Conservation (phyloP, 1,140 invertebrate species). For the Chrysomallon squamiferum region DNA sequence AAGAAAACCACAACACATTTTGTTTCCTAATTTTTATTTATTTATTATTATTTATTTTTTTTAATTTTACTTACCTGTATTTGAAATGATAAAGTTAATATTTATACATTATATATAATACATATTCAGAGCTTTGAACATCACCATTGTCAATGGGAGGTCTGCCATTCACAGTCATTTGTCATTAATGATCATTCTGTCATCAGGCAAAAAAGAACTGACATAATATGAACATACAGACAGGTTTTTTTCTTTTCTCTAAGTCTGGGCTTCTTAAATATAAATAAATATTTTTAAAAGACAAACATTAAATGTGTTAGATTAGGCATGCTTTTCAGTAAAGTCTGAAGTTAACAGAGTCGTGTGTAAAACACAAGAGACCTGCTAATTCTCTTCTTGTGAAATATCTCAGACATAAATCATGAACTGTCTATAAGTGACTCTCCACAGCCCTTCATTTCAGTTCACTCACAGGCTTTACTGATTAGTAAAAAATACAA, state of each 20-base stretch:
- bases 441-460: constrained; percentile 33
- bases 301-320: too few relatives aligned
- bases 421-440: constrained; percentile 62
- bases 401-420: constrained; percentile 83
- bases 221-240: constrained; percentile 87
- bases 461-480: constrained; percentile 37
- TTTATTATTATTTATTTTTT: too few relatives aligned
- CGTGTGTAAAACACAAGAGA: constrained; percentile 85
- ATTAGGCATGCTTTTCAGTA: neutral
- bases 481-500: constrained; percentile 18
- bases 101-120: too few relatives aligned
- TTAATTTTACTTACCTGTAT: too few relatives aligned
- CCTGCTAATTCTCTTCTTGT: constrained; percentile 85
- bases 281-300: too few relatives aligned
- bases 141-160: too few relatives aligned
- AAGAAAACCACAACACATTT: too few relatives aligned
- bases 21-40: too few relatives aligned
- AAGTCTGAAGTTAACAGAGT: constrained; percentile 63
- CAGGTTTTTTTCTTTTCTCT: constrained; percentile 82
- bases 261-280: too few relatives aligned
- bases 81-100: too few relatives aligned
- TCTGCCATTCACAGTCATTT: too few relatives aligned
- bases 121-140: too few relatives aligned
- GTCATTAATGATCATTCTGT: neutral
- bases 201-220: constrained; percentile 65